Evolutionary conservation across 1,140 invertebrate species (phyloP).

Genomic region (Aphaenogaster floridana): DNA sequence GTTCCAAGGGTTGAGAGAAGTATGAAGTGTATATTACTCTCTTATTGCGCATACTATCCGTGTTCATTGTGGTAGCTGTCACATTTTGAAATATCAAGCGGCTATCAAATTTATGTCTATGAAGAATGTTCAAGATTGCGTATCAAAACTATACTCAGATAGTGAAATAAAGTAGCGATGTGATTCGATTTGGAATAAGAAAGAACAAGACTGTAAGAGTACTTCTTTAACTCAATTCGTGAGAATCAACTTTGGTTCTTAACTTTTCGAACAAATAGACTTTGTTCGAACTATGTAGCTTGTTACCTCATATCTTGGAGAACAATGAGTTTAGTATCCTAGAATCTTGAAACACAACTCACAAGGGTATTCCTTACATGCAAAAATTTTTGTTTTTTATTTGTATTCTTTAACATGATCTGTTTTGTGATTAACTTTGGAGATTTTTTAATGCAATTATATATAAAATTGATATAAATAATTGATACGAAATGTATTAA

Average conservation of each 20-base stretch:
- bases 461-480: background rate
- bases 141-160: background rate
- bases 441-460: background rate
- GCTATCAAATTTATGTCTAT: background rate
- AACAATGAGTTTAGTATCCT: background rate
- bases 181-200: background rate
- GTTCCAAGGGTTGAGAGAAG: constrained; percentile 7
- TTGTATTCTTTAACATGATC: background rate
- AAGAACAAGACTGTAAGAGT: constrained; percentile 9
- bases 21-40: constrained; percentile 47
- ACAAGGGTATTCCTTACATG: background rate
- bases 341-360: background rate
- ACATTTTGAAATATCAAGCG: background rate
- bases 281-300: background rate
- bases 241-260: background rate
- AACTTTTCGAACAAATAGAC: constrained; percentile 7
- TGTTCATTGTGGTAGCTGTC: constrained; percentile 46
- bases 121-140: background rate
- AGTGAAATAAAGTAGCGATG: background rate
- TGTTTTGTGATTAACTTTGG: background rate
- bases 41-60: constrained; percentile 31
- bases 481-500: constrained; percentile 25
- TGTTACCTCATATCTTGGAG: background rate
- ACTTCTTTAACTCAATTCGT: background rate
- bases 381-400: background rate